Evolutionary conservation across 2,888 invertebrate species (phyloP), one percentile per base, ranked within the genome.

Genomic region (Podabrus alpinus): DNA sequence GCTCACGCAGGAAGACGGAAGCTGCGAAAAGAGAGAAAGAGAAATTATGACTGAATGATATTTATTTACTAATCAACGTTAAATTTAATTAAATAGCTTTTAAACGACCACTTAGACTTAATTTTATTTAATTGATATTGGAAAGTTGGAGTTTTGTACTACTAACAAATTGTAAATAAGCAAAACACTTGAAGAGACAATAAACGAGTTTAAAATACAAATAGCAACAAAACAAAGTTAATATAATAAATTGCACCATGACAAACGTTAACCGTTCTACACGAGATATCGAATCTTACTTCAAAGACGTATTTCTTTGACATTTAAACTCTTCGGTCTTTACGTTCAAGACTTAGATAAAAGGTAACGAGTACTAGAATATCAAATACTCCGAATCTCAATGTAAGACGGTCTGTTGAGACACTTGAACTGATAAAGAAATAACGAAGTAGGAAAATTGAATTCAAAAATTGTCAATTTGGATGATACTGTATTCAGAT

Each of bases 271-370:
- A 73, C 73, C 73, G 69, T 73, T 73, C 68, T 76, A 68, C 71
- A 76, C 71, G 73, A 76, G 73, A 76, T 71, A 76, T 76, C 66
- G 71, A 74, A 76, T 76, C 67, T 64, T 24, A 64, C 69, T 76
- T 76, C 74, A 76, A 71, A 73, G 71, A 64, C 68, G 71, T 61
- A 69, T 73, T 74, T 74, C 76, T 76, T 76, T 76, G 76, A 76
- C 71, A 76, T 71, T 74, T 72, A 71, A 76, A 71, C 73, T 69
- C 61, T 64, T 59, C 66, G 59, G 73, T 73, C 73, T 74, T 73
- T 76, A 71, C 16, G 24, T 60, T 11, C 16, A 66, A 68, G 66
- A 69, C 71, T 74, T 73, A 71, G 67, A 68, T 73, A 73, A 73
- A 76, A 73, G 69, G 76, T 76, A 76, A 74, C 69, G 71, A 76